Base-by-base conservation (phyloP, 2,113 vertebrate species). In the Aegotheles bennettii region DNA sequence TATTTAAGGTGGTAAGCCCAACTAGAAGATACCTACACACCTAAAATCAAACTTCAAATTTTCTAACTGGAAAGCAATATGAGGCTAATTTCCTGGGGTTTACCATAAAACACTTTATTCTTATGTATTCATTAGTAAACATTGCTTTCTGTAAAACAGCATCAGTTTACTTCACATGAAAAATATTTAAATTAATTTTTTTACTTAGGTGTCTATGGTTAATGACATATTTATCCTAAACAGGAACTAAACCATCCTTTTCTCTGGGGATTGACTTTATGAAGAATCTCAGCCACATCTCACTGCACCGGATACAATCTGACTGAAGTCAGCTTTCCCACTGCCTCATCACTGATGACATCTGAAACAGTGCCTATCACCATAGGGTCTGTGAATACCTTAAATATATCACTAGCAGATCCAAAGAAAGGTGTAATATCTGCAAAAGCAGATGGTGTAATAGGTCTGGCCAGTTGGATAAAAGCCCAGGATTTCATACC, bases 401-500 rank as follows among this genome's bases (percentile, higher is more conserved):
- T 68, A 63, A 93, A 92, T 70, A n/a, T 18, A 86, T 81, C 85
- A 77, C 75, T 8, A 81, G 53, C 92, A 96, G 79, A 90, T 86
- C 60, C 93, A 86, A 81, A 43, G 60, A 38, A 89, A 96, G 92
- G 95, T 96, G 94, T 31, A 93, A 73, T 94, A 94, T 94, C 92
- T 94, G 69, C 76, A 92, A 92, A 95, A 94, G 92, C 95, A 97
- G 88, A 96, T 94, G 96, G 92, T 89, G 86, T 35, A 84, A 89
- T 40, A 92, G 76, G 83, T 79, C 95, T 94, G 95, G 94, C 92
- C 83, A 82, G 88, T 47, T 96, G 95, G 96, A 93, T 64, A 87
- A 68, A 86, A 95, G 94, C 95, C 96, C 94, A 90, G 92, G 86
- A 88, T 96, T 92, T 96, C 86, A 81, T 96, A 95, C 92, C 94